Conservation (phyloP, 53 echinoderm and acorn worm genomes). For the Hippasteria phrygiana region DNA sequence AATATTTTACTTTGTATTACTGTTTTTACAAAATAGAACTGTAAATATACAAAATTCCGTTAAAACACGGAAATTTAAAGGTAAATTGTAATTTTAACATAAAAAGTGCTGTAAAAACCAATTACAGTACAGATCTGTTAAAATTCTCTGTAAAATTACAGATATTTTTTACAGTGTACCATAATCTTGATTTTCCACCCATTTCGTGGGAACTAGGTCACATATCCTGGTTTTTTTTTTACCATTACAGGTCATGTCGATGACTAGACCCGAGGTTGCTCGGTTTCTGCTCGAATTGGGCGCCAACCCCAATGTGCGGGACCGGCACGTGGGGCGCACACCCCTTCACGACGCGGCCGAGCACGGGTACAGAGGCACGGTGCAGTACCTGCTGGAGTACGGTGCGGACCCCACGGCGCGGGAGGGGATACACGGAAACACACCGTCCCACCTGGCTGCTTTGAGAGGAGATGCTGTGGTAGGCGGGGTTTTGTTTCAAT, state of each 20-base stretch:
- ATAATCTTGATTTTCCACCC: too few relatives aligned
- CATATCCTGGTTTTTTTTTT: not conserved
- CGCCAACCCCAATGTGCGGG: slow-evolving; percentile 70
- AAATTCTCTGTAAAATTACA: too few relatives aligned
- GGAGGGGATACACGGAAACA: slow-evolving; percentile 52
- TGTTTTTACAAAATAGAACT: too few relatives aligned
- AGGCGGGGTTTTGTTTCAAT: not conserved
- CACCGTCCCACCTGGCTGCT: slow-evolving; percentile 73
- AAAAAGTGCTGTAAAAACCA: too few relatives aligned
- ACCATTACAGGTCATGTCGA: slow-evolving; percentile 58
- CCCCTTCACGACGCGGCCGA: slow-evolving; percentile 80
- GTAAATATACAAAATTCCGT: too few relatives aligned
- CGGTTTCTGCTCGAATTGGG: slow-evolving; percentile 58
- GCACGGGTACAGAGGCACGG: slow-evolving; percentile 62
- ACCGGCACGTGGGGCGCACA: slow-evolving; percentile 62
- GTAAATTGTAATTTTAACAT: too few relatives aligned
- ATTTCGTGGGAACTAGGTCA: too few relatives aligned
- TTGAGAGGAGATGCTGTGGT: slow-evolving; percentile 19
- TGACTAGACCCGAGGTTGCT: slow-evolving; percentile 49
- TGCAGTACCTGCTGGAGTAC: slow-evolving; percentile 35
- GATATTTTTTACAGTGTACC: too few relatives aligned
- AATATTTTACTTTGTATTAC: too few relatives aligned
- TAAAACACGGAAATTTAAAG: too few relatives aligned
- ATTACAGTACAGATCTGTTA: too few relatives aligned
- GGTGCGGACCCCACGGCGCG: slow-evolving; percentile 54